A percentile compares a stretch with the other conserved stretches of the same genome.
Evolutionary conservation across 2,888 invertebrate species (phyloP).

Genomic region (Reticulitermes lucifugus): DNA sequence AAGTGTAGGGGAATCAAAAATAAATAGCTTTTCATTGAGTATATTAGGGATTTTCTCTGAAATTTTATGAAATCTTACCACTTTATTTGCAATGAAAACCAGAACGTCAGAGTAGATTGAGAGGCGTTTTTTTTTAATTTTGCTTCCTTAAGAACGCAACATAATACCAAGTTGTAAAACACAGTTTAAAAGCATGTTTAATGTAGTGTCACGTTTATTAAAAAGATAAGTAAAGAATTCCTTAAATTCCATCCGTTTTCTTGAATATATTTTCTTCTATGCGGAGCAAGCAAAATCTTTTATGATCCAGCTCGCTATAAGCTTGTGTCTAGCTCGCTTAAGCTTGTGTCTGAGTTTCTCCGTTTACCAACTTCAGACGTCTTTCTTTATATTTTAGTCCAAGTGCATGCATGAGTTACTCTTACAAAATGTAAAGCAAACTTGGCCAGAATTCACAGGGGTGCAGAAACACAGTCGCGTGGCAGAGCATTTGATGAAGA

Average conservation of each 20-base stretch:
- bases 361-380: background rate
- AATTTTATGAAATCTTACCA: no score
- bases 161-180: background rate
- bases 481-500: background rate
- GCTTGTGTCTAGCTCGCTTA: background rate
- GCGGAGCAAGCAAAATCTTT: background rate
- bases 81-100: no score
- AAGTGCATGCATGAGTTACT: background rate
- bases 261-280: slow-evolving; percentile 6
- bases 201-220: background rate
- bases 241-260: background rate
- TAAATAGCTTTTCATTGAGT: no score
- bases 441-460: background rate
- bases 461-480: background rate
- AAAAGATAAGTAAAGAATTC: background rate
- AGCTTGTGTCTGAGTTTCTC: background rate
- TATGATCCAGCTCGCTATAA: background rate
- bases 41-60: no score
- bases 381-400: background rate
- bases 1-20: no score
- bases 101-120: background rate
- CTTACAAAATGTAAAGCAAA: background rate
- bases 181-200: background rate
- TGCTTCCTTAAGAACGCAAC: background rate
- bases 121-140: background rate